Percentiles rank a stretch among this genome's conserved stretches.
These are phyloP conservation scores for Chionoecetes opilio DNA, from an alignment of 1,140 invertebrate species.

Conservation along the genomic window DNA sequence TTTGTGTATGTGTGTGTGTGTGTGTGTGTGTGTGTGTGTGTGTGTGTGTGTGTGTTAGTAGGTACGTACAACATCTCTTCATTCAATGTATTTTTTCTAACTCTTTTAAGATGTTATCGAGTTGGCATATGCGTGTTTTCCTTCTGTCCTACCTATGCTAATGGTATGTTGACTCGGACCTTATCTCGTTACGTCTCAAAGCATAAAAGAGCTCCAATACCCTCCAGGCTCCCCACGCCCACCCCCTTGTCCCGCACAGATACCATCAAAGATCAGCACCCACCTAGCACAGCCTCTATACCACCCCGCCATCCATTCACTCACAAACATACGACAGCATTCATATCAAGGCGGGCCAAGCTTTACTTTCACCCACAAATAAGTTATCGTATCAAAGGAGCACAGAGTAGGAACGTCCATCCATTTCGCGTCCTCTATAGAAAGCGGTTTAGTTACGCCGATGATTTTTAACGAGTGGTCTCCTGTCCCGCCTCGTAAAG, in stretches of 20 bases:
- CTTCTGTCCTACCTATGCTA: neutral
- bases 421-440: neutral
- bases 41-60: neutral
- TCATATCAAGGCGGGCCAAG: neutral
- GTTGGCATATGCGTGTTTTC: neutral
- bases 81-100: neutral
- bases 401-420: neutral
- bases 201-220: neutral
- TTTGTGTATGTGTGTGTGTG: neutral
- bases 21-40: slow-evolving; percentile 5
- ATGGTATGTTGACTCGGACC: neutral
- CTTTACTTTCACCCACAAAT: neutral
- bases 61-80: neutral
- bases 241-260: neutral
- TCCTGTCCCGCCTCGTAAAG: neutral
- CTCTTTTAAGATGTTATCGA: neutral
- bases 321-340: slow-evolving; percentile 3
- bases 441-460: slow-evolving; percentile 18
- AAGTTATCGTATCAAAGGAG: slow-evolving; percentile 19
- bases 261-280: neutral
- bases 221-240: neutral
- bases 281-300: neutral
- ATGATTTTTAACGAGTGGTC: slow-evolving; percentile 29
- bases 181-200: neutral
- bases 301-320: slow-evolving; percentile 1